Evolutionary conservation across 1,140 invertebrate species (phyloP), one percentile per base, ranked within the genome.

Genomic region (Nephotettix cincticeps): DNA sequence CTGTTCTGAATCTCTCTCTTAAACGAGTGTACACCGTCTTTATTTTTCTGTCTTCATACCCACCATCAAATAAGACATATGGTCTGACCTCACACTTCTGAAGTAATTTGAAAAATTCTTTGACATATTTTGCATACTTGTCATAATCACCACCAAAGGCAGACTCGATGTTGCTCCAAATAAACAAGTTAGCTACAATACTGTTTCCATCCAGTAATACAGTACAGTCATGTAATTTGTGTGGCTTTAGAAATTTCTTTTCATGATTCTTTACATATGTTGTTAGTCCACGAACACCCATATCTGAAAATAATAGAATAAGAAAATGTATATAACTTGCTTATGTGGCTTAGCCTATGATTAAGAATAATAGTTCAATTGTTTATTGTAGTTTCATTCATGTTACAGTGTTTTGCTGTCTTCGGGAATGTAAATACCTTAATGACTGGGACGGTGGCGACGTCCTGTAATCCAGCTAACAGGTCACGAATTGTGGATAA

Each of bases 61-160:
- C 89, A 0, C 95, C 95, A 83, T 97, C 95, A 76, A 96, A 88
- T 4, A 97, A 77, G 21, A 97, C 87, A 74, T 91, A 86, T 0
- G 93, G 86, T n/a, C 78, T 86, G 14, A 97, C 82, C 58, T 90
- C 88, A 76, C 94, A 96, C 77, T 87, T 85, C 56, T 80, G 78
- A 1, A 96, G 81, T 13, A 87, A 80, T 11, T 87, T 81, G 75
- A 96, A 94, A 76, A 95, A 95, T 17, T 86, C 82, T 47, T 81
- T 79, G 6, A 92, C 83, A 25, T 81, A 81, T 19, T 84, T 76
- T 1, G 85, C 87, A 80, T 87, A 94, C 75, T 87, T 87, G 75
- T 95, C 91, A 77, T 96, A 96, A 80, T 96, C 93, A 0, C 95
- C 95, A 19, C 93, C 93, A 81, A 94, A 96, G 0, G 87, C 85